These are phyloP conservation scores for Crambe crambe DNA, from an alignment of 37 sponge, comb jelly and placozoan species.

Conservation along the genomic window DNA sequence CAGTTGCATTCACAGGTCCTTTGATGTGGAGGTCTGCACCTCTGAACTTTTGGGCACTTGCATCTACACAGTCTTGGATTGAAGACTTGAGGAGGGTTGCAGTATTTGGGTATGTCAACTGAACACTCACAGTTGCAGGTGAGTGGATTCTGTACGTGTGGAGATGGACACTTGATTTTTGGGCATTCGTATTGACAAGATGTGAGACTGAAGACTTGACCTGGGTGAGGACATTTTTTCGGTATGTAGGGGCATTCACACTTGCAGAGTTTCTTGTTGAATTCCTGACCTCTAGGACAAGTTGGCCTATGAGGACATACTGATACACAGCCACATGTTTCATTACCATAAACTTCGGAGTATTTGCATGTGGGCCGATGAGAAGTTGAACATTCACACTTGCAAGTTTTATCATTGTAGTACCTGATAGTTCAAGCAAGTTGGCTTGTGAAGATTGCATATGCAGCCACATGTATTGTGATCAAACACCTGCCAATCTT, in stretches of 20 bases:
- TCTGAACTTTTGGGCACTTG: background rate
- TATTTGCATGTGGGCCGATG: background rate
- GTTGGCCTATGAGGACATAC: background rate
- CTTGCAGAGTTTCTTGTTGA: background rate
- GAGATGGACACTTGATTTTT: too few species aligned
- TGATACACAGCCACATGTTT: background rate
- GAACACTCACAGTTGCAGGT: conserved; percentile 20
- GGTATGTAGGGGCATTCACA: background rate
- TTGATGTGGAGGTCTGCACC: background rate
- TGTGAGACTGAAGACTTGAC: background rate
- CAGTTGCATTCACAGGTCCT: background rate
- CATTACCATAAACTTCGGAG: too few species aligned
- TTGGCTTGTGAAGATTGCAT: background rate
- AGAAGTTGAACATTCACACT: conserved; percentile 39
- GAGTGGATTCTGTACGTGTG: background rate
- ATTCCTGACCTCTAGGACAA: background rate
- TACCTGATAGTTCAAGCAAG: background rate
- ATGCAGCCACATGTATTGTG: conserved; percentile 20
- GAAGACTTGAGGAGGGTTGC: background rate
- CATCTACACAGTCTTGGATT: background rate
- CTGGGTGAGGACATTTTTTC: background rate
- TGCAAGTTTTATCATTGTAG: conserved; percentile 5
- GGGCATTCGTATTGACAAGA: background rate
- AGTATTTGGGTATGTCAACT: background rate
- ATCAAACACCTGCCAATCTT: too few species aligned